Evolutionary conservation across 2,797 vertebrate species (phyloP).

Genomic region (Acrocephalus scirpaceus): DNA sequence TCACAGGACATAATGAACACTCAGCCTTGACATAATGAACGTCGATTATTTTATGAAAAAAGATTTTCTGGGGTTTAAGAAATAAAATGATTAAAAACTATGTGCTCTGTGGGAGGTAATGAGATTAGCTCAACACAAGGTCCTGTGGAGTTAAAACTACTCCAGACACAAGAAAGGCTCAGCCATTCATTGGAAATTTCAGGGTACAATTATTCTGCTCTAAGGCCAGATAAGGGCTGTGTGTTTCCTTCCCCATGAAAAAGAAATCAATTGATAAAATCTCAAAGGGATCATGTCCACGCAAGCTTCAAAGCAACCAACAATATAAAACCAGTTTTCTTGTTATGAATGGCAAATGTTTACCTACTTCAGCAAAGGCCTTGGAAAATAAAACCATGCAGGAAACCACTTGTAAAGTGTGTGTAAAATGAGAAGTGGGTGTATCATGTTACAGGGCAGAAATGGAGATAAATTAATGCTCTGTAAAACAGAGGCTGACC

Average conservation of each 20-base stretch:
- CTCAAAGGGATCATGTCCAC: neutral
- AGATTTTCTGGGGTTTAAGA: conserved; percentile 47
- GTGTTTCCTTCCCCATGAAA: conserved; percentile 31
- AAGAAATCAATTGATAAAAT: conserved; percentile 31
- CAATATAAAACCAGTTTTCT: neutral
- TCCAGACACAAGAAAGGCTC: conserved; percentile 37
- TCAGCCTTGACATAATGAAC: conserved; percentile 42
- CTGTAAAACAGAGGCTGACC: neutral
- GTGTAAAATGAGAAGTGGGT: neutral
- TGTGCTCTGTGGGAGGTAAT: conserved; percentile 51
- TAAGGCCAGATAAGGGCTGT: conserved; percentile 6
- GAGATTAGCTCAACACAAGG: conserved; percentile 50
- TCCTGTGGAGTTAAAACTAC: conserved; percentile 46
- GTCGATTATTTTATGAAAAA: conserved; percentile 44
- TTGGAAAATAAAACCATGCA: conserved; percentile 29
- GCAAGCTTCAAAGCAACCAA: neutral
- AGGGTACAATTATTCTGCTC: conserved; percentile 27
- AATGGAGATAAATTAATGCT: neutral
- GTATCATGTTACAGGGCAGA: neutral
- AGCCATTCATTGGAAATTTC: conserved; percentile 28
- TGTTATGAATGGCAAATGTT: neutral
- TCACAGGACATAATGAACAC: conserved; percentile 34
- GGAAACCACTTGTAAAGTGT: neutral
- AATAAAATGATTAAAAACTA: conserved; percentile 63
- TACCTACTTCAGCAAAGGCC: neutral